Evolutionary conservation across 2,797 vertebrate species (phyloP).

Genomic region (Aplochiton taeniatus): DNA sequence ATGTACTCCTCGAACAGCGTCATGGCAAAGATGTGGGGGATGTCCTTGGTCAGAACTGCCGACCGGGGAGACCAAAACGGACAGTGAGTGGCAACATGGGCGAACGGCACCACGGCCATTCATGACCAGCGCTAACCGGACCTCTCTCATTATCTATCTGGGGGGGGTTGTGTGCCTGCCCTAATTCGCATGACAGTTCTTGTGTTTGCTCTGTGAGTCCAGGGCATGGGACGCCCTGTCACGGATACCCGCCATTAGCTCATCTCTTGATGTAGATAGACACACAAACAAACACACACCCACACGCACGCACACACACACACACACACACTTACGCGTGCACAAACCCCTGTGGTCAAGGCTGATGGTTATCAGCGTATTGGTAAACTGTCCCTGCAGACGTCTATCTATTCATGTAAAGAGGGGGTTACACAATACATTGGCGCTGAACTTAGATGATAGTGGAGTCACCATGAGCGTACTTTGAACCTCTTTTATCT

Average conservation of each 20-base stretch:
- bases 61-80: slow-evolving; percentile 49
- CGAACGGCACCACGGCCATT: no score
- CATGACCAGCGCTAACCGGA: no score
- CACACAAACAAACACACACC: slow-evolving; percentile 9
- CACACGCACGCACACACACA: neutral
- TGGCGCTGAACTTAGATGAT: slow-evolving; percentile 20
- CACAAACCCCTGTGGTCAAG: neutral
- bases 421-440: neutral
- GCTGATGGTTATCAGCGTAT: slow-evolving; percentile 13
- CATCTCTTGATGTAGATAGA: slow-evolving; percentile 31
- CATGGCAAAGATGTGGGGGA: slow-evolving; percentile 98
- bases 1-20: slow-evolving; percentile 97
- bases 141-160: slow-evolving; percentile 51
- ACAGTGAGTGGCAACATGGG: neutral
- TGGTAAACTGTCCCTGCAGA: slow-evolving; percentile 5
- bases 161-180: slow-evolving; percentile 23
- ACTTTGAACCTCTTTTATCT: slow-evolving; percentile 55
- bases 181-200: slow-evolving; percentile 16
- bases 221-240: slow-evolving; percentile 8
- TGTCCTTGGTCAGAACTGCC: slow-evolving; percentile 79
- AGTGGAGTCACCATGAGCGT: slow-evolving; percentile 31
- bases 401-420: neutral
- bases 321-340: neutral
- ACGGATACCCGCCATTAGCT: slow-evolving; percentile 37
- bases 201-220: slow-evolving; percentile 40